A percentile compares a stretch with the other conserved stretches of the same genome.
phyloP scores from a whole-genome alignment of 1,140 invertebrate species.

The Ptiloglossa arizonensis region DNA sequence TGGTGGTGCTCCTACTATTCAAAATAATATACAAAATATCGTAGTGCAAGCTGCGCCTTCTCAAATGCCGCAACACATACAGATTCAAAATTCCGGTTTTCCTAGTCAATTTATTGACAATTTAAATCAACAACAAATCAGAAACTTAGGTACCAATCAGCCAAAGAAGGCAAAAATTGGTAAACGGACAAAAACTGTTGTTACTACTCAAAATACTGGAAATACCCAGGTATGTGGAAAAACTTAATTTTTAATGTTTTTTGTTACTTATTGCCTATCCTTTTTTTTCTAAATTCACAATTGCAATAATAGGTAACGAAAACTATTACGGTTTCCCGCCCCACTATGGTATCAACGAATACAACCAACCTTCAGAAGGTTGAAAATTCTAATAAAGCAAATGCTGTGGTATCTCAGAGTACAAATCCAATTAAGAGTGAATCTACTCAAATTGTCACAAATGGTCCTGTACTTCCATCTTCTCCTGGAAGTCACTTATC shows the following conservation, averaged over 20 bases:
- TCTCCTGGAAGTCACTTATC: slow-evolving; percentile 68
- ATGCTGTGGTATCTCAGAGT: slow-evolving; percentile 67
- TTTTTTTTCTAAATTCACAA: slow-evolving; percentile 21
- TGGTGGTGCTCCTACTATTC: slow-evolving; percentile 79
- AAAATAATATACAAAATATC: slow-evolving; percentile 81
- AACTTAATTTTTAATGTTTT: slow-evolving; percentile 18
- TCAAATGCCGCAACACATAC: slow-evolving; percentile 80
- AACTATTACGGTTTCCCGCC: slow-evolving; percentile 70
- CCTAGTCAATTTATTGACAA: slow-evolving; percentile 81
- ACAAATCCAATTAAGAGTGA: slow-evolving; percentile 74
- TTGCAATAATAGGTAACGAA: slow-evolving; percentile 65
- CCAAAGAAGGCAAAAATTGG: slow-evolving; percentile 77
- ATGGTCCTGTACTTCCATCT: slow-evolving; percentile 65
- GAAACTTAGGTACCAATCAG: slow-evolving; percentile 73
- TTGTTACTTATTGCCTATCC: background rate
- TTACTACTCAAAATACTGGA: slow-evolving; percentile 66
- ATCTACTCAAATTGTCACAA: slow-evolving; percentile 63
- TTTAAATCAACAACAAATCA: slow-evolving; percentile 80
- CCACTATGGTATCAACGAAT: slow-evolving; percentile 64
- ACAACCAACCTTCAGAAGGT: slow-evolving; percentile 66
- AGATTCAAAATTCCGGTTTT: slow-evolving; percentile 79
- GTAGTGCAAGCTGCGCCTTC: slow-evolving; percentile 79
- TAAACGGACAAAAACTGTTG: slow-evolving; percentile 74
- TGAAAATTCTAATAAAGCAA: slow-evolving; percentile 68
- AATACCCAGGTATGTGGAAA: slow-evolving; percentile 64